Evolutionary conservation across 1,140 invertebrate species (phyloP).

Genomic region (Philopotamus ludificatus): DNA sequence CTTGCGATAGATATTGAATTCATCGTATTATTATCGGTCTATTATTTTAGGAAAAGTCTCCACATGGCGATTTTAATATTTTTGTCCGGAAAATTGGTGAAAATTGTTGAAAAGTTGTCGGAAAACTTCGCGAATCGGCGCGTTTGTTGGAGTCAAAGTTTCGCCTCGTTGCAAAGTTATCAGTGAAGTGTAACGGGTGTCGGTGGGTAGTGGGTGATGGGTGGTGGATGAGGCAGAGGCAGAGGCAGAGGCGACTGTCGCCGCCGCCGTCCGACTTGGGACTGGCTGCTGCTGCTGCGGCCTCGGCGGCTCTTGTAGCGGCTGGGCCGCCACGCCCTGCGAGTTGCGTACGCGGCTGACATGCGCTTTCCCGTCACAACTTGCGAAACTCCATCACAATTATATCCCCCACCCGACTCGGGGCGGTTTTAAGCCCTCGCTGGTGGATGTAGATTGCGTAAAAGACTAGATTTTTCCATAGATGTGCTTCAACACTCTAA

Average conservation of each 20-base stretch:
- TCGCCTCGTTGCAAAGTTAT: not conserved
- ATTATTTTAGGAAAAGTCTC: too few species aligned
- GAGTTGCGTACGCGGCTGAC: slow-evolving; percentile 35
- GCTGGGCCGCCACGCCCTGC: slow-evolving; percentile 39
- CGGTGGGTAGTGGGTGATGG: not conserved
- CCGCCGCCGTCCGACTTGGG: slow-evolving; percentile 37
- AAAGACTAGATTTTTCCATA: too few species aligned
- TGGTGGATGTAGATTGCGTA: too few species aligned
- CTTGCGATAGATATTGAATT: too few species aligned
- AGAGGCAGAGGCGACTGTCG: slow-evolving; percentile 5
- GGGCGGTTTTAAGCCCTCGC: too few species aligned
- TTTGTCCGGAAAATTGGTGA: not conserved
- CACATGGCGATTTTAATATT: too few species aligned
- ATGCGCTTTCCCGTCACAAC: slow-evolving; percentile 34
- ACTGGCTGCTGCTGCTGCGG: slow-evolving; percentile 29
- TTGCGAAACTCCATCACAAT: not conserved
- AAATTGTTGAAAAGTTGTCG: not conserved
- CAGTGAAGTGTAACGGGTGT: too few species aligned
- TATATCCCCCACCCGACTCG: too few species aligned
- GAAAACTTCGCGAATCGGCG: not conserved
- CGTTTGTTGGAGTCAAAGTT: not conserved
- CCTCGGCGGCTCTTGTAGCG: slow-evolving; percentile 34
- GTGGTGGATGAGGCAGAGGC: not conserved
- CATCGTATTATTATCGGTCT: too few species aligned
- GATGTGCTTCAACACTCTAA: too few species aligned